Evolutionary conservation across 2,797 vertebrate species (phyloP), one percentile per base, ranked within the genome.

Genomic region (Pogoniulus pusillus): DNA sequence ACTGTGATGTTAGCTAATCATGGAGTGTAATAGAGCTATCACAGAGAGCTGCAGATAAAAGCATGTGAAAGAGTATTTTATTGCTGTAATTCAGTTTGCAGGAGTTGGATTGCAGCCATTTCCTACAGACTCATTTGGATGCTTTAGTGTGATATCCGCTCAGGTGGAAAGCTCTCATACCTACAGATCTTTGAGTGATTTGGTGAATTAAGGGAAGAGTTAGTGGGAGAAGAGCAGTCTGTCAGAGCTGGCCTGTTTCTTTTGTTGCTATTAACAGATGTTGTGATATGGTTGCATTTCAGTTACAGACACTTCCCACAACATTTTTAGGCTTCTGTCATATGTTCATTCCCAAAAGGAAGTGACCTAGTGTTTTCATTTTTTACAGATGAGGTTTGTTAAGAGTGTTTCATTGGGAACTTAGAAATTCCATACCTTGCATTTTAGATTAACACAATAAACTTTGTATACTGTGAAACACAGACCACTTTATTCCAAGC

Each of bases 111-210:
- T 65, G 17, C 14, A 63, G 82, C 73, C 59, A 66, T 66, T 92
- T 94, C 87, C 92, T 93, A 27, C 63, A 59, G 76, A 29, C 37
- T 72, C 51, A 10, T 87, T 75, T 81, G 76, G 66, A 74, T 62
- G 79, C 63, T 85, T 69, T 18, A 73, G 70, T 59, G 70, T 76
- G 74, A 81, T 63, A 76, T 69, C 57, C 57, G 47, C 51, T 89
- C 66, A 37, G 71, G 43, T 69, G 47, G 47, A 91, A 89, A 86
- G 47, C 30, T 81, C 29, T 92, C 68, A 24, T 5, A 29, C 63
- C 57, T 57, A 4, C 71, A 62, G 63, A 47, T 49, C 71, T 86
- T 55, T 22, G 53, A 58, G 39, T 0, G 0, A 43, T 75, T 87
- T 77, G 51, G 26, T 57, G 79, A 68, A 74, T 82, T 86, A 70